Evolutionary conservation across 2,888 invertebrate species (phyloP).

Genomic region (Macaria notata): DNA sequence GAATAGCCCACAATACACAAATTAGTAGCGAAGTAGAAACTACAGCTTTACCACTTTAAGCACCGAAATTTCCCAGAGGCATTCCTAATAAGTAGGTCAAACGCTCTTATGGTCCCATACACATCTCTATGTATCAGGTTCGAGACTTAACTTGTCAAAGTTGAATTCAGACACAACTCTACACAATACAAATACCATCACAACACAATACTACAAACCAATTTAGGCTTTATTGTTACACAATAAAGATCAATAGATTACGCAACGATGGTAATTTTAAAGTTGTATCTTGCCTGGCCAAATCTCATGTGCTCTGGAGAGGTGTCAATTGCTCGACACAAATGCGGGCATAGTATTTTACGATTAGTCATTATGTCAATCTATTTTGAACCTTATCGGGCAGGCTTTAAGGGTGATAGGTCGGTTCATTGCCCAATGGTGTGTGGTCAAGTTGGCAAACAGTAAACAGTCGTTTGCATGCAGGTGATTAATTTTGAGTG

Average conservation of each 20-base stretch:
- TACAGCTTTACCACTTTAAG: constrained; percentile 33
- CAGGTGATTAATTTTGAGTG: constrained; percentile 33
- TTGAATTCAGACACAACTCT: constrained; percentile 48
- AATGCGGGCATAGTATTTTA: constrained; percentile 39
- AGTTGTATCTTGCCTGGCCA: constrained; percentile 41
- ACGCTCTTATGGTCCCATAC: constrained; percentile 37
- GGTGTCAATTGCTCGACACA: constrained; percentile 58
- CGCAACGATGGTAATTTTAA: not conserved
- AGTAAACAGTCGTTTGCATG: constrained; percentile 33
- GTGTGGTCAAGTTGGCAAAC: constrained; percentile 34
- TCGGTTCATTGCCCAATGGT: constrained; percentile 1
- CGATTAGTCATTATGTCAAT: constrained; percentile 15
- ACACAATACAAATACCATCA: constrained; percentile 10
- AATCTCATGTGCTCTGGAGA: constrained; percentile 49
- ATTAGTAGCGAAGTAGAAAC: constrained; percentile 33
- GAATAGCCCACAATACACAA: constrained; percentile 29
- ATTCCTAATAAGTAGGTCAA: constrained; percentile 47
- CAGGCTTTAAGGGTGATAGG: constrained; percentile 20
- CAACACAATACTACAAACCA: constrained; percentile 6
- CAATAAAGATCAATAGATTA: constrained; percentile 5
- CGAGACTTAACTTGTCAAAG: constrained; percentile 52
- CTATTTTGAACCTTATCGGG: constrained; percentile 32
- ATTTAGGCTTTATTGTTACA: constrained; percentile 21
- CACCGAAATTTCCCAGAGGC: constrained; percentile 46
- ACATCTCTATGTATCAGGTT: constrained; percentile 46